Evolutionary conservation across 2,797 vertebrate species (phyloP), one percentile per base, ranked within the genome.

Genomic region (Macrochelys suwanniensis): DNA sequence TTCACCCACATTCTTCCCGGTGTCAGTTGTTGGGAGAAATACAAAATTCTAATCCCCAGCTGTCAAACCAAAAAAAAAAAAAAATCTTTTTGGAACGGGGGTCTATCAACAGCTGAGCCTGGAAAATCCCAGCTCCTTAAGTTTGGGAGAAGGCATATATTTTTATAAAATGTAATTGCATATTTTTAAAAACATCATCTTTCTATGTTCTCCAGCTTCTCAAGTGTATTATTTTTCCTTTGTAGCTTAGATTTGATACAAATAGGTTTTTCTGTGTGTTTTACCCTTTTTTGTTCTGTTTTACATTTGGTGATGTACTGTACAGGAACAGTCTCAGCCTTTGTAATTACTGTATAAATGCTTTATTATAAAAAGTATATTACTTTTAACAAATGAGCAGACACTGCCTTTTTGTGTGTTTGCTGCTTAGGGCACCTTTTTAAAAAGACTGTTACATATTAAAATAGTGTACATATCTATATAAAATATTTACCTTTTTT

Each of bases 301-400:
- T 97, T 68, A 97, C 94, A 96, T 97, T 97, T 84, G 94, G 97
- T 97, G 95, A 91, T 97, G 97, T 96, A 97, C 96, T 98, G 97
- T 98, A 97, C 97, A 98, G 97, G 97, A 98, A 97, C 97, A 96
- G 97, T 97, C 97, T 94, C 95, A 93, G 93, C 96, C 97, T 97
- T 96, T 98, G 98, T 98, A 98, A 98, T 98, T 98, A 98, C 96
- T 98, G 98, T 98, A 98, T 87, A 98, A 96, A 98, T 98, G 98
- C 98, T 98, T 98, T 98, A 97, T 97, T 97, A 98, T 98, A 98
- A 96, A 96, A 98, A 98, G 96, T 98, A 98, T 97, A 98, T 98
- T 97, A 96, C 97, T 98, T 98, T 98, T 98, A 97, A 97, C 97
- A 97, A 97, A 97, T 84, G 90, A 98, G 98, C 97, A 98, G 97